Evolutionary conservation across 2,797 vertebrate species (phyloP).

Genomic region (Luscinia luscinia): DNA sequence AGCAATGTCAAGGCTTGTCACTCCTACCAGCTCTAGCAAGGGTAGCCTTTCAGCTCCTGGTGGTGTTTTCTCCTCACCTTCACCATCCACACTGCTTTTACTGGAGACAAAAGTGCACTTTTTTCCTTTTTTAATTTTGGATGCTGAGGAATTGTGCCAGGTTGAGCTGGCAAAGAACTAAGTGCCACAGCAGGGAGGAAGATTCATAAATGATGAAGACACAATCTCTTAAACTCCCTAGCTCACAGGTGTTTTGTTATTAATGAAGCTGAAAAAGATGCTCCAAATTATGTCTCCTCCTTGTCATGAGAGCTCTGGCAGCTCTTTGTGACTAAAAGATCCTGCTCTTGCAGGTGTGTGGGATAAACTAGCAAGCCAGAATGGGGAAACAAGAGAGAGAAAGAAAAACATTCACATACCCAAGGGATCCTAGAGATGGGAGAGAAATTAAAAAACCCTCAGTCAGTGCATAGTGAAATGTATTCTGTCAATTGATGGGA

Average conservation of each 20-base stretch:
- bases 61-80: background rate
- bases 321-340: conserved; percentile 43
- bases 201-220: conserved; percentile 67
- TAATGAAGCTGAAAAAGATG: conserved; percentile 71
- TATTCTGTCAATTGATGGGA: conserved; percentile 39
- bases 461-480: background rate
- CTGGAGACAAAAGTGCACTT: background rate
- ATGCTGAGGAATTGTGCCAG: conserved; percentile 49
- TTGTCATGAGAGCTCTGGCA: conserved; percentile 59
- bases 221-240: conserved; percentile 52
- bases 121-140: conserved; percentile 17
- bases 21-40: background rate
- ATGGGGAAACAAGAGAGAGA: background rate
- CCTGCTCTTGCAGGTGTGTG: conserved; percentile 55
- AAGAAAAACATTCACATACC: conserved; percentile 9
- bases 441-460: background rate
- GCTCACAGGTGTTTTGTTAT: conserved; percentile 69
- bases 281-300: conserved; percentile 52
- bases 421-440: background rate
- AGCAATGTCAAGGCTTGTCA: background rate
- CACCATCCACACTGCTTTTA: background rate
- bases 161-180: conserved; percentile 50
- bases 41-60: background rate
- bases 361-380: conserved; percentile 42
- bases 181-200: conserved; percentile 57